Percentiles rank a stretch among this genome's conserved stretches.
phyloP scores from a whole-genome alignment of 2,888 invertebrate species.

The Orthosia gracilis region DNA sequence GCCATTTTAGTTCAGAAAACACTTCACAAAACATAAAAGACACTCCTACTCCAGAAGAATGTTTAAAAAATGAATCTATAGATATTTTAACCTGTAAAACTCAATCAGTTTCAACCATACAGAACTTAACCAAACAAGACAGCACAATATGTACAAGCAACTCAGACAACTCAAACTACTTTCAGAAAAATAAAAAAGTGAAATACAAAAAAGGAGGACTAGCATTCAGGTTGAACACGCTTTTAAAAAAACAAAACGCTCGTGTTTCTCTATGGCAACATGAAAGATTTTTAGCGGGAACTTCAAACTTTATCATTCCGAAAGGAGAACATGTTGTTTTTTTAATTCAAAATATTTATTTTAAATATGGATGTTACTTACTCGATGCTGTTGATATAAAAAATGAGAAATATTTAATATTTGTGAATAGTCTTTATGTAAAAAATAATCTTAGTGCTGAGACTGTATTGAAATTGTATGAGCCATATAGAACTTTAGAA shows the following conservation, averaged over 20 bases:
- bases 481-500: constrained; percentile 78
- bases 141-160: constrained; percentile 41
- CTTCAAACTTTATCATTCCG: constrained; percentile 84
- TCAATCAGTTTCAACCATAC: constrained; percentile 65
- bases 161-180: constrained; percentile 46
- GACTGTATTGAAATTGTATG: constrained; percentile 79
- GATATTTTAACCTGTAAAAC: constrained; percentile 77
- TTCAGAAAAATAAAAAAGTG: constrained; percentile 74
- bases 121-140: constrained; percentile 43
- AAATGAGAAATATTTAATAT: constrained; percentile 73
- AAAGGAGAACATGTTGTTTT: constrained; percentile 78
- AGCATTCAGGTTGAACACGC: constrained; percentile 82
- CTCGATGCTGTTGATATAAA: constrained; percentile 75
- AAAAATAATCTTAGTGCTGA: constrained; percentile 71
- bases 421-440: constrained; percentile 79
- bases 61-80: constrained; percentile 77
- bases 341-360: constrained; percentile 75
- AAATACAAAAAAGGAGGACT: constrained; percentile 88
- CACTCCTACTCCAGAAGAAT: constrained; percentile 75
- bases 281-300: constrained; percentile 87
- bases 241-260: constrained; percentile 87
- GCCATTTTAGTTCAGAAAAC: constrained; percentile 80
- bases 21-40: constrained; percentile 82
- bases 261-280: constrained; percentile 90
- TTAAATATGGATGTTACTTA: constrained; percentile 81